A percentile compares a stretch with the other conserved stretches of the same genome.
phyloP scores from a whole-genome alignment of 2,888 invertebrate species.

The Nemotelus pantherinus region DNA sequence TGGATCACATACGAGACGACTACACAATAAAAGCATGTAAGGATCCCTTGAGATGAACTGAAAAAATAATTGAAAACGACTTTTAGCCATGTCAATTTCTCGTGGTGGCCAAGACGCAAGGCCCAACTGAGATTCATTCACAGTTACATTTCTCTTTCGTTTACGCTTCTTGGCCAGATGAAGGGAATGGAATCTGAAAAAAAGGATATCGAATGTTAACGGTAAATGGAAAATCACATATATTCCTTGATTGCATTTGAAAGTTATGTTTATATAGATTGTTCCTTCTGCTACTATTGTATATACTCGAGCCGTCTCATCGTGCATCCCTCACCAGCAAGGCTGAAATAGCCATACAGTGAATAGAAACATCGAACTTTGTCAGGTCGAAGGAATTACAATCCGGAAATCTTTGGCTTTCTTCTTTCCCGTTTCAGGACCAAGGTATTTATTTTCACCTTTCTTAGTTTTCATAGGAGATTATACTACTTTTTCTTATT shows the following conservation, averaged over 20 bases:
- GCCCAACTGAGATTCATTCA: slow-evolving; percentile 3
- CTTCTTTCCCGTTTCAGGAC: slow-evolving; percentile 2
- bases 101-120: not conserved
- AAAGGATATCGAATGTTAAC: slow-evolving; percentile 29
- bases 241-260: slow-evolving; percentile 32
- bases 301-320: too few species aligned
- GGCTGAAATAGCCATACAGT: too few species aligned
- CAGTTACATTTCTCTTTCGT: not conserved
- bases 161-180: not conserved
- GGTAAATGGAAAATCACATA: slow-evolving; percentile 30
- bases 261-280: slow-evolving; percentile 10
- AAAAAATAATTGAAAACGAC: slow-evolving; percentile 45
- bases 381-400: not conserved
- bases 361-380: too few species aligned
- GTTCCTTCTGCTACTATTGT: not conserved
- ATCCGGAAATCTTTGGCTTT: slow-evolving; percentile 13
- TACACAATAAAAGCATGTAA: slow-evolving; percentile 23
- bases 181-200: not conserved
- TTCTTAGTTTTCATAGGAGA: not conserved
- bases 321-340: too few species aligned
- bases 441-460: not conserved
- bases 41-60: slow-evolving; percentile 40
- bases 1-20: slow-evolving; percentile 14
- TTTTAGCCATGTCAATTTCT: slow-evolving; percentile 41
- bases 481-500: not conserved